A percentile compares a stretch with the other conserved stretches of the same genome.
phyloP scores from a whole-genome alignment of 2,113 vertebrate genomes.

The Mugil cephalus region DNA sequence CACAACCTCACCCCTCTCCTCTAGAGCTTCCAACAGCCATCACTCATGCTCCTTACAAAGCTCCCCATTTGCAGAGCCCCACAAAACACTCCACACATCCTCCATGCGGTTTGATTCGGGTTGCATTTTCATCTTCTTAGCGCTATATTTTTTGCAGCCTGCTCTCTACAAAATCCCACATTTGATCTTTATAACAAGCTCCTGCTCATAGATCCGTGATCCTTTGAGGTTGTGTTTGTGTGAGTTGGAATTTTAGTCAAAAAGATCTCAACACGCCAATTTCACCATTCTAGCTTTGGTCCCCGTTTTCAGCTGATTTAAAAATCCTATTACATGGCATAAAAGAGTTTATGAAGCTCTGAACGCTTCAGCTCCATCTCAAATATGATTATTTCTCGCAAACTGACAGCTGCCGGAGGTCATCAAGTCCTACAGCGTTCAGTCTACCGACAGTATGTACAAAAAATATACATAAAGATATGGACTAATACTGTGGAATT shows the following conservation, averaged over 20 bases:
- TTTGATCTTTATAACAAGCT: constrained; percentile 28
- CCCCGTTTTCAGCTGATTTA: background rate
- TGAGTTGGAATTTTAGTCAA: background rate
- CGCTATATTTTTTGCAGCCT: background rate
- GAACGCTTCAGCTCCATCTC: constrained; percentile 1
- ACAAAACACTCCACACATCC: background rate
- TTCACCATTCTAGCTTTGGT: background rate
- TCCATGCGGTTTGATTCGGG: background rate
- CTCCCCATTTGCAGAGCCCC: background rate
- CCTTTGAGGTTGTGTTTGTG: constrained; percentile 7
- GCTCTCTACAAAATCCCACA: background rate
- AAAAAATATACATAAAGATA: background rate
- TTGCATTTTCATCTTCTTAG: background rate
- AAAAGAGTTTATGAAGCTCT: background rate
- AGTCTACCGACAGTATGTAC: background rate
- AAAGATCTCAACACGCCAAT: background rate
- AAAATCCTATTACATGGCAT: constrained; percentile 4
- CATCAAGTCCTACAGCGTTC: background rate
- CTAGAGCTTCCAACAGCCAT: constrained; percentile 4
- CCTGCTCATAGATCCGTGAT: constrained; percentile 5
- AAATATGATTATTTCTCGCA: background rate
- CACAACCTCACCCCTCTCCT: constrained; percentile 29
- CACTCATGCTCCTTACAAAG: constrained; percentile 15
- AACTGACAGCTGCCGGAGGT: background rate
- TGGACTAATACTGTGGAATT: background rate